Evolutionary conservation across 2,888 invertebrate species (phyloP), one percentile per base, ranked within the genome.

Genomic region (Agonopterix heracliana): DNA sequence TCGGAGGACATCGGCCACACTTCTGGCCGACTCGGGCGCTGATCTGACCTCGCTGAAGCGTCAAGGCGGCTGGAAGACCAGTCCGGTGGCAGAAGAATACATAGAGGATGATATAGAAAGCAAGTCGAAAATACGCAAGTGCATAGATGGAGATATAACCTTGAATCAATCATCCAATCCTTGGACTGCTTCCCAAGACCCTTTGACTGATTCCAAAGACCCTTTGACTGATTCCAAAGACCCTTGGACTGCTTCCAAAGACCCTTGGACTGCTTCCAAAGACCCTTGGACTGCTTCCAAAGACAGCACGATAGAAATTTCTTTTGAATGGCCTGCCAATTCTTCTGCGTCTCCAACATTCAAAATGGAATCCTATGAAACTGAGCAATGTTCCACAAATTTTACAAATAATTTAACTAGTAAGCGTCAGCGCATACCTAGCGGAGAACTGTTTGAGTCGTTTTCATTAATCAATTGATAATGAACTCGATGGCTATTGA

Each of bases 21-120:
- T 54, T 41, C 42, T 52, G 17, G 46, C 46, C 8, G 49, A 51
- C 43, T 41, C 49, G 1, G 54, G 45, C 34, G 53, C 49, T 41
- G 49, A 53, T 48, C 42, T 52, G 17, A 41, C 50, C 11, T 17
- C n/a, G 12, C 44, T 50, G 5, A 47, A 54, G 44, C 50, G 48
- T 17, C 54, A 50, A 14, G 49, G 52, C 12, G 50, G 48, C 11
- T 50, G 42, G 45, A 11, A 40, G 10, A 34, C 46, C 7, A 48
- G 45, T 34, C 41, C 14, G 14, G 45, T 49, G 13, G 34, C 42
- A 26, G 40, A 48, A 38, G 36, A 38, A n/a, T 44, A 38, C 38
- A 34, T 44, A 35, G 48, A 44, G 36, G 41, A 48, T 9, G 26
- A 7, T 26, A 48, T 44, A 14, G 38, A 38, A 48, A 44, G 44